Percentiles rank a stretch among this genome's conserved stretches.
Conservation (phyloP, 2,888 invertebrate species). For the Lithophane ornitopus region DNA sequence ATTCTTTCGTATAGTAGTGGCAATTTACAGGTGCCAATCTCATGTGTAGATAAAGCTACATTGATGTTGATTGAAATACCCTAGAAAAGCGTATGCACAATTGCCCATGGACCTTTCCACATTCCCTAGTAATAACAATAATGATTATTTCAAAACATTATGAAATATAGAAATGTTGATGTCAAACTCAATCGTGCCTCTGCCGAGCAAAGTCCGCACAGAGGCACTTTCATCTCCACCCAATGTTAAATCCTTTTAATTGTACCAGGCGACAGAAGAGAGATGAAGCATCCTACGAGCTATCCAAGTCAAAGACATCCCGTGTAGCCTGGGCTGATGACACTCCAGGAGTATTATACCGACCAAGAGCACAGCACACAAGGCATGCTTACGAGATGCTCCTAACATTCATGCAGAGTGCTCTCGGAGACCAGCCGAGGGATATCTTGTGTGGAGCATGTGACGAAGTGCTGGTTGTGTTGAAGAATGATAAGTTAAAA, state of each 20-base stretch:
- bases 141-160: background rate
- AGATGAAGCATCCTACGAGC: conserved; percentile 98
- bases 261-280: conserved; percentile 94
- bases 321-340: conserved; percentile 97
- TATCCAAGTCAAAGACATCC: conserved; percentile 96
- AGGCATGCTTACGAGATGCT: conserved; percentile 99
- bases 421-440: conserved; percentile 98
- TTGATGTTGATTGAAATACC: background rate
- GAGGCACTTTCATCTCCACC: background rate
- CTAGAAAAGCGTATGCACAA: too few species aligned
- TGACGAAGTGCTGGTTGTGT: conserved; percentile 98
- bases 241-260: background rate
- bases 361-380: conserved; percentile 99
- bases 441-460: conserved; percentile 99
- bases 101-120: background rate
- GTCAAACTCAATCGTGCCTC: background rate
- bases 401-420: conserved; percentile 98
- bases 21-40: background rate
- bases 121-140: background rate
- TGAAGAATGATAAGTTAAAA: conserved; percentile 98
- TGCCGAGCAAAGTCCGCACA: background rate
- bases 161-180: background rate
- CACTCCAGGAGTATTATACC: conserved; percentile 98
- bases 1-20: background rate
- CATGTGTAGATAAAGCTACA: background rate